phyloP scores from a whole-genome alignment of 2,888 invertebrate species.

The Pyrrhia umbra region DNA sequence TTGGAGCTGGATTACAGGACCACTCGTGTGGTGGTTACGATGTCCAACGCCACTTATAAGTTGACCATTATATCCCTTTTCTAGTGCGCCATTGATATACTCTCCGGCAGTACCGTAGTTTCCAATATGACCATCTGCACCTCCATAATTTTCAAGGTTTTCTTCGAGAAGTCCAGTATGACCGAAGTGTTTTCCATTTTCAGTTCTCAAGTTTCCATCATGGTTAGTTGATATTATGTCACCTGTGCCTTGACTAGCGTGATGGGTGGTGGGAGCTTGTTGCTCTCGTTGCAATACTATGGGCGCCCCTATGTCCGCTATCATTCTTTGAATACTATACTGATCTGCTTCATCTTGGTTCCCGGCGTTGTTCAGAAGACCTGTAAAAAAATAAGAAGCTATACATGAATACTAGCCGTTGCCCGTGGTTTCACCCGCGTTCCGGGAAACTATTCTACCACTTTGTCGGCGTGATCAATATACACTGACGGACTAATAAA shows the following conservation, averaged over 20 bases:
- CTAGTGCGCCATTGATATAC: neutral
- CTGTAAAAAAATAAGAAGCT: constrained; percentile 5
- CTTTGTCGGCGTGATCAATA: too few relatives aligned
- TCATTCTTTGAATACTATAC: neutral
- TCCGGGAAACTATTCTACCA: too few relatives aligned
- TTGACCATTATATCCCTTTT: neutral
- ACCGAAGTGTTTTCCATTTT: neutral
- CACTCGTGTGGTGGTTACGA: neutral
- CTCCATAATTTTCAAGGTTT: neutral
- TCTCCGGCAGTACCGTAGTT: neutral
- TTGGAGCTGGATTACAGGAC: neutral
- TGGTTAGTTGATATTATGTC: neutral
- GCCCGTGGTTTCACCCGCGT: too few relatives aligned
- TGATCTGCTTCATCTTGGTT: neutral
- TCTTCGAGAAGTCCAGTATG: neutral
- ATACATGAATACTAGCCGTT: too few relatives aligned
- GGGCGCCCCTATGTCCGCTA: neutral
- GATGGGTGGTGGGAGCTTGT: neutral
- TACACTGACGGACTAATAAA: too few relatives aligned
- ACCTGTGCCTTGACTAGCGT: neutral
- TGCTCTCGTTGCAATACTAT: neutral
- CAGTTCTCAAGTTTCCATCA: neutral
- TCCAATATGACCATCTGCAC: neutral
- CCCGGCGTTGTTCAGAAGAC: neutral
- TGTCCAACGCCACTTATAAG: neutral